Evolutionary conservation across 2,888 invertebrate genomes (phyloP).

Genomic region (Gymnoscelis rufifasciata): DNA sequence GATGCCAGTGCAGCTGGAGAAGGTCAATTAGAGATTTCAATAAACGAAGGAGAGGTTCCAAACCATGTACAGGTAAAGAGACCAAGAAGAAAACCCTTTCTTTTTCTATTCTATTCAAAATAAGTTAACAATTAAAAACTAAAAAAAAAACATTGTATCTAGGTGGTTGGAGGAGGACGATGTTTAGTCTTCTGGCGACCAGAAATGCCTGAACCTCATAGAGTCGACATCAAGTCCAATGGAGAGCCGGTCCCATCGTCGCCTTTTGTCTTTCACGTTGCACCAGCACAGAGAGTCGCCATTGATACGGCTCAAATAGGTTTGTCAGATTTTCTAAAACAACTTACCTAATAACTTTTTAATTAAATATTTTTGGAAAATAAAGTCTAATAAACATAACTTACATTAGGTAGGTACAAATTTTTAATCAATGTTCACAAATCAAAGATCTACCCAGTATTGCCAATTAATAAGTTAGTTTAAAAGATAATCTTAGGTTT

Average conservation of each 20-base stretch:
- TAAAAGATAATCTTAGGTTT: too few relatives aligned
- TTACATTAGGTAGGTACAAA: too few relatives aligned
- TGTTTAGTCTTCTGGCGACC: constrained; percentile 97
- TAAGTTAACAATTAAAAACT: too few relatives aligned
- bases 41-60: constrained; percentile 99
- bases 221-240: constrained; percentile 97
- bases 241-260: constrained; percentile 95
- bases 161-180: constrained; percentile 95
- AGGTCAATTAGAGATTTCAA: constrained; percentile 99
- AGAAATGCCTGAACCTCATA: constrained; percentile 92
- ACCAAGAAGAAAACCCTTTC: too few relatives aligned
- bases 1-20: constrained; percentile 99
- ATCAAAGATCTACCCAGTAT: too few relatives aligned
- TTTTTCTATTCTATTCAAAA: too few relatives aligned
- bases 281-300: constrained; percentile 68
- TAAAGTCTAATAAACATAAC: too few relatives aligned
- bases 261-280: constrained; percentile 89
- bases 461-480: too few relatives aligned
- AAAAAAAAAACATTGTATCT: constrained; percentile 25
- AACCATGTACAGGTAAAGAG: constrained; percentile 94
- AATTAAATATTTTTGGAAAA: too few relatives aligned
- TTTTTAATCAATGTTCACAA: too few relatives aligned
- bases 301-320: constrained; percentile 72
- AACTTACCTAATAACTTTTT: too few relatives aligned
- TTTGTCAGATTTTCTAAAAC: constrained; percentile 36